These are phyloP conservation scores for Loris lydekkerianus DNA, from an alignment of 2,797 vertebrate genomes.

Conservation along the genomic window DNA sequence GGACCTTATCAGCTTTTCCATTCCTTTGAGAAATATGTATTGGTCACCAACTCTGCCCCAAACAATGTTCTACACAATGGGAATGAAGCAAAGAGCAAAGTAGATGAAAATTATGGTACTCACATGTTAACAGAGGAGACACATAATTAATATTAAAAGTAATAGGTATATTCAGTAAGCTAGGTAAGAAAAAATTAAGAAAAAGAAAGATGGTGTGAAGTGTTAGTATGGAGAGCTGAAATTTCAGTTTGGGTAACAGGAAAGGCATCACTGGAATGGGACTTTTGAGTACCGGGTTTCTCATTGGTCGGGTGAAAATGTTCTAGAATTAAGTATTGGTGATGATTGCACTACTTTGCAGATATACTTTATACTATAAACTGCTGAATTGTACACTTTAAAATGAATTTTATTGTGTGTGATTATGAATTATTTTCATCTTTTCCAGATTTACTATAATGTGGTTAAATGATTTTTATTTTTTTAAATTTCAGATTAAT, in stretches of 20 bases:
- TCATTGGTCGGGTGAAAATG: not conserved
- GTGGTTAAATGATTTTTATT: not conserved
- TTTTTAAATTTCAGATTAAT: too few species aligned
- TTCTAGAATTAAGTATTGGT: conserved; percentile 13
- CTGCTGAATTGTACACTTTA: not conserved
- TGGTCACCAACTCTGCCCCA: not conserved
- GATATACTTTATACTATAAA: not conserved
- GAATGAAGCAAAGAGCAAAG: not conserved
- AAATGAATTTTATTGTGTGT: conserved; percentile 19
- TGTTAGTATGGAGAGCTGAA: not conserved
- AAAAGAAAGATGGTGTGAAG: not conserved
- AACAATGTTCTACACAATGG: not conserved
- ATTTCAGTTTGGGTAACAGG: not conserved
- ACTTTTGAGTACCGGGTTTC: not conserved
- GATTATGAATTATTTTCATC: not conserved
- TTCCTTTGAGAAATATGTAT: not conserved
- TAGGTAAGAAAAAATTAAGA: not conserved
- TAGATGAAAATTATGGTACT: not conserved
- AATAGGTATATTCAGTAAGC: not conserved
- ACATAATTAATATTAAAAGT: not conserved
- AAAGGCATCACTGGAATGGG: not conserved
- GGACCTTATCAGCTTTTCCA: not conserved
- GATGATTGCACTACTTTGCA: not conserved
- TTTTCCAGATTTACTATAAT: not conserved
- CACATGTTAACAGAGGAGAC: not conserved